Conservation (phyloP, 2,888 invertebrate species). For the Adelphocoris suturalis region DNA sequence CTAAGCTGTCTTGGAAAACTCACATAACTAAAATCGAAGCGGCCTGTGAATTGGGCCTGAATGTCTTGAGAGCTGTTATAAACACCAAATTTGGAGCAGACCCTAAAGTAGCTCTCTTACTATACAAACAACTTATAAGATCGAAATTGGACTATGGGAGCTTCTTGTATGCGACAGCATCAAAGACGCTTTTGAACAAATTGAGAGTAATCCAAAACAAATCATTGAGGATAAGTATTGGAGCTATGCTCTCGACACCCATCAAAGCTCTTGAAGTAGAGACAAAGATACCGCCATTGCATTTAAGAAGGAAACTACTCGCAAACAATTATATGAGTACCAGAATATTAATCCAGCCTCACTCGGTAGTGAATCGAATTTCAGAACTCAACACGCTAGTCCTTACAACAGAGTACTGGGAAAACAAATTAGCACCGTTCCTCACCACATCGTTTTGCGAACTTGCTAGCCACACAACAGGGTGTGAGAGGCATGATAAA, state of each 20-base stretch:
- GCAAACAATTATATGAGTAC: neutral
- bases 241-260: neutral
- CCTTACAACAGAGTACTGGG: neutral
- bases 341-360: neutral
- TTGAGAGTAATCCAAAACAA: neutral
- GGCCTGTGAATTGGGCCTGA: neutral
- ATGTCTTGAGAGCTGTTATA: neutral
- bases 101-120: neutral
- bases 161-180: neutral
- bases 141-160: neutral
- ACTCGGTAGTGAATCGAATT: neutral
- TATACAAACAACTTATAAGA: neutral
- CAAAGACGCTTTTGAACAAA: neutral
- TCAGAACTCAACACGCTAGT: neutral
- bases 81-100: neutral
- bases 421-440: neutral
- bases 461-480: neutral
- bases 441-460: neutral
- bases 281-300: neutral
- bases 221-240: neutral
- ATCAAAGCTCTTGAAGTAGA: neutral
- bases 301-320: neutral
- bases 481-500: no score
- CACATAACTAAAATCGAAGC: no score
- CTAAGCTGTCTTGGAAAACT: no score